These are phyloP conservation scores for Anastrepha ludens DNA, from an alignment of 1,140 invertebrate genomes.

Conservation along the genomic window DNA sequence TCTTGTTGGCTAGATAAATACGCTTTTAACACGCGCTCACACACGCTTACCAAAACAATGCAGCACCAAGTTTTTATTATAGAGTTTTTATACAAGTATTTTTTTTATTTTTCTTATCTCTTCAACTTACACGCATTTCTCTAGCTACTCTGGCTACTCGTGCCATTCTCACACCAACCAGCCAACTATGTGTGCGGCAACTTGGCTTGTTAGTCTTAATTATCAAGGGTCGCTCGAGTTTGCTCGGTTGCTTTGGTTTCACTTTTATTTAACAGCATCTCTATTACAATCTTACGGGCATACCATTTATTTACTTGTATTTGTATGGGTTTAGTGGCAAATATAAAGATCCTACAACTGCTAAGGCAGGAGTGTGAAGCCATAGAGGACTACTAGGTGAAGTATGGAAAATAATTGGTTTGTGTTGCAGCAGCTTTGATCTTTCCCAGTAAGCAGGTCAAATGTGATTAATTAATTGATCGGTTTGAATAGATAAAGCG, in stretches of 20 bases:
- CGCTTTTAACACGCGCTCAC: background rate
- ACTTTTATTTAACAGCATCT: conserved; percentile 46
- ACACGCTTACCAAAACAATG: background rate
- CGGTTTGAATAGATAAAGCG: background rate
- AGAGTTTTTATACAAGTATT: background rate
- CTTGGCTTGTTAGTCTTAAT: conserved; percentile 51
- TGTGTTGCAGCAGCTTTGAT: background rate
- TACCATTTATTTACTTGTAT: background rate
- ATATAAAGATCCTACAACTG: background rate
- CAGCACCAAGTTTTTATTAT: conserved; percentile 47
- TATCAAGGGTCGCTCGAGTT: conserved; percentile 23
- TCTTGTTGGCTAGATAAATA: background rate
- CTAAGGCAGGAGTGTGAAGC: no score
- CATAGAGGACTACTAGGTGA: no score
- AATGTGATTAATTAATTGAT: conserved; percentile 15
- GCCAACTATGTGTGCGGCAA: background rate
- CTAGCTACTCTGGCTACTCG: no score
- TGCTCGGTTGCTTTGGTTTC: conserved; percentile 31
- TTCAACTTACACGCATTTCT: background rate
- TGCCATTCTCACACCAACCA: no score
- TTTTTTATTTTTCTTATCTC: background rate
- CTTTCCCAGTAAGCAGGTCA: background rate
- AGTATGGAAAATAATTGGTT: background rate
- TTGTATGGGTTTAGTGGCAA: background rate
- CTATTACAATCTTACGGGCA: background rate